Evolutionary conservation across 2,113 vertebrate genomes (phyloP), one percentile per base, ranked within the genome.

Genomic region (Hyperoodon ampullatus): DNA sequence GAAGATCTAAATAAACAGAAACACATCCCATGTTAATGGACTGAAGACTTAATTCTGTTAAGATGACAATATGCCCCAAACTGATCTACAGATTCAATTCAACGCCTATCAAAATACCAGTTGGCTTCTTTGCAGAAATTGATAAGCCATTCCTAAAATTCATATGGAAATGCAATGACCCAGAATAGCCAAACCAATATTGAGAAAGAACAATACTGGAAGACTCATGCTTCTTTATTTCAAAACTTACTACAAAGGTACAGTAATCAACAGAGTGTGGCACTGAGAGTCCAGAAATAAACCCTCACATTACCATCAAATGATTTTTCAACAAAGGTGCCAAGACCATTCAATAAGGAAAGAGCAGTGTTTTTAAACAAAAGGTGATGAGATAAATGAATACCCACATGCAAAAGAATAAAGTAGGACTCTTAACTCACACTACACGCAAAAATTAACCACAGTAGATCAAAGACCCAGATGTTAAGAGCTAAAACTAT

Each of bases 231-330:
- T 70, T 85, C 47, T 35, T 77, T 42, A 89, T 63, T 95, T 88
- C 58, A 81, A 88, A 93, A 96, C n/a, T 80, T 91, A 91, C 11
- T 75, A 74, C 82, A 93, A 96, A 85, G n/a, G 33, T 66, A 78
- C 8, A 93, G 10, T 75, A 93, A 88, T 77, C n/a, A 85, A 77
- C 10, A 74, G 47, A 47, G 35, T 47, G 65, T 92, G 21, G 28
- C 88, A 94, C 0, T 65, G 66, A 66, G 28, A 23, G 35, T 42
- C 3, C 58, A 81, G 58, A 92, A 91, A 81, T 50, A 94, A 96
- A 86, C 19, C 9, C 13, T 94, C 55, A 81, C 10, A 86, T 47
- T 83, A 80, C 5, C 63, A 39, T 70, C 63, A 93, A 58, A 4
- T 55, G 75, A 68, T 70, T 70, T 94, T 88, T 78, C n/a, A 35